Base-by-base conservation (phyloP, 35 echinoderm and acorn worm species). In the Lytechinus variegatus region DNA sequence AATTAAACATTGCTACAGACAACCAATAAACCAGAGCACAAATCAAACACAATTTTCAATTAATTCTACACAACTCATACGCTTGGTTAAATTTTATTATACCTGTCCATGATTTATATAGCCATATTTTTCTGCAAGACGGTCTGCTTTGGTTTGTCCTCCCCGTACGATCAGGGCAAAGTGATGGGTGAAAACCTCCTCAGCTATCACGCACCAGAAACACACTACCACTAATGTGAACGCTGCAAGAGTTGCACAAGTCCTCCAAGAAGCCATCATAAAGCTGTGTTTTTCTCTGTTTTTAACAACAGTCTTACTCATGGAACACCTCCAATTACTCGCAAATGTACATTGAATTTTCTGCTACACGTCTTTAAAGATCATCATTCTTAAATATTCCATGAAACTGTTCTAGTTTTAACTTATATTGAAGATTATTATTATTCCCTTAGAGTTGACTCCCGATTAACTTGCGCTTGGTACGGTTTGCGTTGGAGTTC, bases 41-140 rank as follows among this genome's bases (percentile, higher is more conserved):
- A 44, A 44, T 44, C 2, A 44, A 44, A 1, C 33, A 44, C 33
- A 44, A 44, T 44, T 44, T 44, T 44, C 33, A 44, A 44, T 44
- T 44, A 44, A 44, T 44, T 44, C 2, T 44, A 44, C 33, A 44
- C 33, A 44, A 44, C 33, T 44, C 33, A 44, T 44, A 44, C 33
- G 33, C 33, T 44, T 44, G 33, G 33, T 44, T 44, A 44, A 44
- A 44, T 44, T 44, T 44, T 44, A 44, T 44, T 28, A 29, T 92
- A 97, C 96, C 96, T 97, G 53, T 93, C 96, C 96, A 27, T 87
- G 16, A 55, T 97, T 97, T 4, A 89, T 57, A 58, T 94, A 97
- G n/a, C 96, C 96, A 58, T 97, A 97, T 55, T 95, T 97, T 10
- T 33, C 71, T n/a, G 96, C 95, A n/a, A 97, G 61, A 13, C 86